Conservation (phyloP, 2,797 vertebrate species). For the Sebastes steindachneri region DNA sequence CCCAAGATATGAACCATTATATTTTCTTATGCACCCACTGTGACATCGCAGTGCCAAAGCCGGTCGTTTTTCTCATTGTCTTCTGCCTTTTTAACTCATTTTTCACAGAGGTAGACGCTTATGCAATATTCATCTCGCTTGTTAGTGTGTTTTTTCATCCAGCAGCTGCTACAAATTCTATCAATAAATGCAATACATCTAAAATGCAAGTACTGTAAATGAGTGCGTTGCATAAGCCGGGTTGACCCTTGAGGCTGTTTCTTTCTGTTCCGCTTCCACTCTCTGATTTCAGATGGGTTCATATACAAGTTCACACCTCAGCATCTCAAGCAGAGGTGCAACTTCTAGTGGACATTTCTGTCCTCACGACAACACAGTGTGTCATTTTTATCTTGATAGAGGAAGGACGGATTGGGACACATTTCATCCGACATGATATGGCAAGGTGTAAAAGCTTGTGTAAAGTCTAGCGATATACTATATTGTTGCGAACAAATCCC, state of each 20-base stretch:
- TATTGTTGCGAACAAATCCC: neutral
- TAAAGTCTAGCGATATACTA: neutral
- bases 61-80: neutral
- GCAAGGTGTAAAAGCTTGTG: neutral
- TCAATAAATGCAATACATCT: constrained; percentile 14
- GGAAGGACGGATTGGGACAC: neutral
- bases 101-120: constrained; percentile 13
- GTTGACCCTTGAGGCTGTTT: neutral
- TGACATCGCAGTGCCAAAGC: constrained; percentile 4
- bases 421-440: neutral
- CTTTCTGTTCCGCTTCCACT: neutral
- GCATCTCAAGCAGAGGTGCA: neutral
- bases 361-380: neutral
- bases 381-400: neutral
- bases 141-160: constrained; percentile 27
- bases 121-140: constrained; percentile 57
- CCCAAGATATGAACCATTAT: constrained; percentile 14
- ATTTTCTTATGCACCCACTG: constrained; percentile 9
- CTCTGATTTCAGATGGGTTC: neutral
- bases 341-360: neutral
- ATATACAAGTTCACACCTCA: neutral
- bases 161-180: constrained; percentile 20
- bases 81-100: neutral
- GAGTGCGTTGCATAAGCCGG: neutral
- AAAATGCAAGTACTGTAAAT: constrained; percentile 1